These are phyloP conservation scores for Triplophysa bombifrons DNA, from an alignment of 2,797 vertebrate species.

Conservation along the genomic window DNA sequence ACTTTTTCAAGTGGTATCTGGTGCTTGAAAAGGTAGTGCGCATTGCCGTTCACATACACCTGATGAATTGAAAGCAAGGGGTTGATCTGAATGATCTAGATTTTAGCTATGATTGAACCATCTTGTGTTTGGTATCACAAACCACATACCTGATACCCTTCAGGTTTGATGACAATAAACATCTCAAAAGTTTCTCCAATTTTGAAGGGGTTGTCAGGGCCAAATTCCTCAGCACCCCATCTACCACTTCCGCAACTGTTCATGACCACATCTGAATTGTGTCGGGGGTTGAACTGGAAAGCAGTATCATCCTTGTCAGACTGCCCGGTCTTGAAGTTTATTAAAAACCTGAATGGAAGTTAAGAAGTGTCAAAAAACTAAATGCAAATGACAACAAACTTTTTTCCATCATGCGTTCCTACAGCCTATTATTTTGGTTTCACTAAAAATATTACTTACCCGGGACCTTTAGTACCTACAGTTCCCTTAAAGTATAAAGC, in stretches of 20 bases:
- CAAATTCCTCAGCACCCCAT: conserved; percentile 22
- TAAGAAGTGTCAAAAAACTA: not conserved
- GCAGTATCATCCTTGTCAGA: conserved; percentile 23
- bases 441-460: not conserved
- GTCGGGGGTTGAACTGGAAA: conserved; percentile 36
- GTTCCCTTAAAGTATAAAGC: not conserved
- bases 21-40: conserved; percentile 19
- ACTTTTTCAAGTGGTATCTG: conserved; percentile 25
- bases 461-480: not conserved
- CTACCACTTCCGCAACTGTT: conserved; percentile 25
- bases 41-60: not conserved
- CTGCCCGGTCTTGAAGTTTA: not conserved
- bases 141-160: conserved; percentile 33
- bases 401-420: not conserved
- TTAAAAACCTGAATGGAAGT: not conserved
- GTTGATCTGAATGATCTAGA: not conserved
- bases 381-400: not conserved
- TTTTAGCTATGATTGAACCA: not conserved
- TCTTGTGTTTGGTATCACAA: not conserved
- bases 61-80: not conserved
- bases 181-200: conserved; percentile 24
- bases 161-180: conserved; percentile 15
- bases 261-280: not conserved
- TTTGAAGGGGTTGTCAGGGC: conserved; percentile 20
- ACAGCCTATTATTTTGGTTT: not conserved